A percentile compares a stretch with the other conserved stretches of the same genome.
Conservation (phyloP, 1,140 invertebrate species). For the Piezodorus guildinii region DNA sequence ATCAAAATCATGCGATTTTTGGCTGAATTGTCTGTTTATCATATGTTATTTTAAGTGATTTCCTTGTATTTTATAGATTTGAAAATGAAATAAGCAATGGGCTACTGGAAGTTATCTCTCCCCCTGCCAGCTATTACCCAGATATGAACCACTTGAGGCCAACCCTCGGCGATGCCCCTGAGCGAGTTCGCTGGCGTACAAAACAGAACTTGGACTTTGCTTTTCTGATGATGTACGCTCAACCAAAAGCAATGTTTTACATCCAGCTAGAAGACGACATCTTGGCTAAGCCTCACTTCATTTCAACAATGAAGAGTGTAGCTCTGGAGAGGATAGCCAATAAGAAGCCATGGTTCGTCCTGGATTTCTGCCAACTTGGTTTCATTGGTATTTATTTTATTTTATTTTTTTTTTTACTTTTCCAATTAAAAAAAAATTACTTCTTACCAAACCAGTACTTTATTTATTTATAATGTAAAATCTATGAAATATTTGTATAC, state of each 20-base stretch:
- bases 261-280: conserved; percentile 94
- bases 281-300: conserved; percentile 73
- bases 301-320: conserved; percentile 79
- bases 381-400: conserved; percentile 59
- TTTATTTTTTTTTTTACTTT: no score
- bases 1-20: no score
- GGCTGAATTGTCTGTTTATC: no score
- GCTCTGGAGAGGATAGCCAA: conserved; percentile 63
- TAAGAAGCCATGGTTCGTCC: conserved; percentile 73
- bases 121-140: conserved; percentile 77
- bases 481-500: no score
- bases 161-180: conserved; percentile 77
- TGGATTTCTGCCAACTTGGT: conserved; percentile 89
- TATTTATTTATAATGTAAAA: no score
- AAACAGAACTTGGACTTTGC: conserved; percentile 95
- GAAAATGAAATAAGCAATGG: conserved; percentile 61
- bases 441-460: no score
- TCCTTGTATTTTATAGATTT: conserved; percentile 49
- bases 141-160: conserved; percentile 62
- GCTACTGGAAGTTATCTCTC: conserved; percentile 79
- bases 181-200: conserved; percentile 84
- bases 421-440: no score
- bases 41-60: no score
- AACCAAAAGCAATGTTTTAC: conserved; percentile 65
- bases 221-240: conserved; percentile 91